Base-by-base conservation (phyloP, 2,113 vertebrate species). In the Forbesichthys agassizii region DNA sequence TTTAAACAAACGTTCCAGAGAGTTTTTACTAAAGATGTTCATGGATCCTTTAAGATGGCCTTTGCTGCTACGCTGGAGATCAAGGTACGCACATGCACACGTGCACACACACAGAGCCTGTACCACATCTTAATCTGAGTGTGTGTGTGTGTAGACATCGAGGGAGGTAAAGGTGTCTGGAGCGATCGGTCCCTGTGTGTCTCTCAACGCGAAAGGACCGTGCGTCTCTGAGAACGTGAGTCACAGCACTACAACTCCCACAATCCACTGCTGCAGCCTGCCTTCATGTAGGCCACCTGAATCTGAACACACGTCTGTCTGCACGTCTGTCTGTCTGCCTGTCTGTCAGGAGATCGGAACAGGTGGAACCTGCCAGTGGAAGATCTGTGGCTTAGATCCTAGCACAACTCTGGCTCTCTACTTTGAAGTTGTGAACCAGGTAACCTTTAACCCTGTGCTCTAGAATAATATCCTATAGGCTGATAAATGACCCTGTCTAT, bases 1-100 rank as follows among this genome's bases (percentile, higher is more conserved):
- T 99, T 99, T 87, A 99, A 98, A 79, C 97, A 99, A 79, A 99
- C 97, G 47, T 99, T 99, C 89, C 97, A 99, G 86, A 94, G 97
- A 81, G 96, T 99, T 58, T 99, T 98, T 81, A 95, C 93, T 48
- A 99, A 98, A 91, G 97, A 98, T 33, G 91, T 94, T 58, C 95
- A 98, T 78, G 96, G 95, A 4, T 89, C 93, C 61, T 99, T 99
- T 88, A 99, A 98, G 88, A 99, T 99, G 97, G 96, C 96, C 55
- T 97, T 99, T 78, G 94, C 94, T 48, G 96, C 96, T 65, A 96
- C 95, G 0, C 90, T 98, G 84, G 97, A 99, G 92, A 96, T 98
- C 86, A 99, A 99, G 96, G 97, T 99, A 92, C 81, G 85, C 47
- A 20, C 36, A 1, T 42, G 36, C 36, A 42, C 36, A 42, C 36